Conservation (phyloP, 2,113 vertebrate genomes). For the Pluvianellus socialis region DNA sequence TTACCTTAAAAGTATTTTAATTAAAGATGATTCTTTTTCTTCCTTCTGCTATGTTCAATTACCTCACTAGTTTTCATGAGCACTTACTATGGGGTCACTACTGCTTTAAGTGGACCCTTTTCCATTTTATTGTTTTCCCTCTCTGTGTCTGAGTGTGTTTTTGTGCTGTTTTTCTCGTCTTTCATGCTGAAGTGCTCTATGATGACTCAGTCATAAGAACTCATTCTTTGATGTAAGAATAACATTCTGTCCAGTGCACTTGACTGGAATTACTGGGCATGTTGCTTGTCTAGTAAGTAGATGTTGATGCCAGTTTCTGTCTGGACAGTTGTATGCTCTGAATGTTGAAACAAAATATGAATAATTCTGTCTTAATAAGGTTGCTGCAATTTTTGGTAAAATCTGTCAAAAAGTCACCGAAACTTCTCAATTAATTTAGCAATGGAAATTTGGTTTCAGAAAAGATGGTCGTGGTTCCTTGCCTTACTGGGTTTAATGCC, state of each 20-base stretch:
- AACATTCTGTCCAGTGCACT: slow-evolving; percentile 44
- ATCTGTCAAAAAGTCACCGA: background rate
- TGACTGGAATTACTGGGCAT: slow-evolving; percentile 28
- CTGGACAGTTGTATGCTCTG: background rate
- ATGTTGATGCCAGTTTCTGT: slow-evolving; percentile 39
- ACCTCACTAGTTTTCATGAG: background rate
- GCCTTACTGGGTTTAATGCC: background rate
- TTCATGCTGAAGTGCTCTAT: slow-evolving; percentile 14
- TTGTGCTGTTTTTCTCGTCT: background rate
- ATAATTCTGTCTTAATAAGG: background rate
- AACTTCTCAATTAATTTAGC: background rate
- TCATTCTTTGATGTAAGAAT: slow-evolving; percentile 42
- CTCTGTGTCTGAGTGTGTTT: background rate
- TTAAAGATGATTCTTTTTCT: background rate
- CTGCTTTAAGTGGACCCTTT: background rate
- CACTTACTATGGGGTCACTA: background rate
- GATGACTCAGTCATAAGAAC: slow-evolving; percentile 13
- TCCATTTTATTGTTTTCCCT: background rate
- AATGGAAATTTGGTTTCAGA: background rate
- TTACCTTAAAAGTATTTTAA: background rate
- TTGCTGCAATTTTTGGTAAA: slow-evolving; percentile 4
- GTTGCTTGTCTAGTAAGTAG: background rate
- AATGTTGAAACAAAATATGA: background rate
- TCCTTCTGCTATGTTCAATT: background rate
- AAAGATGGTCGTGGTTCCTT: background rate